Evolutionary conservation across 2,888 invertebrate genomes (phyloP).

Genomic region (Argyresthia albistria): DNA sequence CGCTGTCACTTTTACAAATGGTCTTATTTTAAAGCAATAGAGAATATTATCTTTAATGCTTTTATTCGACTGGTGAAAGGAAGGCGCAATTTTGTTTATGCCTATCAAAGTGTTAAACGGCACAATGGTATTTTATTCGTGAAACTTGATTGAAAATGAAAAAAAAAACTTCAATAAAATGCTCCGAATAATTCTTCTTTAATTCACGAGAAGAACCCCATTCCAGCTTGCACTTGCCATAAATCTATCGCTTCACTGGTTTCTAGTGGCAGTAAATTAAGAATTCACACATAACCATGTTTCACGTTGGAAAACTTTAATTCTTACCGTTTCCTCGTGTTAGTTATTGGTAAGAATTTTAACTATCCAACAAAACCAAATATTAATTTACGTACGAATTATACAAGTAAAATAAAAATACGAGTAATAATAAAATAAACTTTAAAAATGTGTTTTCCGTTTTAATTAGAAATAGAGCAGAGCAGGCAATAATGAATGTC

Average conservation of each 20-base stretch:
- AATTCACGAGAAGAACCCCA: neutral
- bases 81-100: too few species aligned
- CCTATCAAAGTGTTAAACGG: too few species aligned
- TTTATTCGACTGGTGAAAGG: too few species aligned
- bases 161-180: too few species aligned
- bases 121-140: too few species aligned
- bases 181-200: too few species aligned
- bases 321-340: neutral
- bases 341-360: neutral
- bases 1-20: too few species aligned
- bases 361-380: neutral
- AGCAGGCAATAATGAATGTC: neutral
- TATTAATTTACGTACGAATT: neutral
- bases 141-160: too few species aligned
- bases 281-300: neutral
- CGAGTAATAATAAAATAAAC: neutral
- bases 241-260: neutral
- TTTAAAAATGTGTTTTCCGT: neutral
- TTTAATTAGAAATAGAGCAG: too few species aligned
- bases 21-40: too few species aligned
- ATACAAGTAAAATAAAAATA: neutral
- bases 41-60: too few species aligned
- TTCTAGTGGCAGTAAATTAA: neutral
- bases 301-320: neutral
- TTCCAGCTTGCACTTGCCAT: neutral